Base-by-base conservation (phyloP, 2,113 vertebrate species). In the Saccopteryx bilineata region DNA sequence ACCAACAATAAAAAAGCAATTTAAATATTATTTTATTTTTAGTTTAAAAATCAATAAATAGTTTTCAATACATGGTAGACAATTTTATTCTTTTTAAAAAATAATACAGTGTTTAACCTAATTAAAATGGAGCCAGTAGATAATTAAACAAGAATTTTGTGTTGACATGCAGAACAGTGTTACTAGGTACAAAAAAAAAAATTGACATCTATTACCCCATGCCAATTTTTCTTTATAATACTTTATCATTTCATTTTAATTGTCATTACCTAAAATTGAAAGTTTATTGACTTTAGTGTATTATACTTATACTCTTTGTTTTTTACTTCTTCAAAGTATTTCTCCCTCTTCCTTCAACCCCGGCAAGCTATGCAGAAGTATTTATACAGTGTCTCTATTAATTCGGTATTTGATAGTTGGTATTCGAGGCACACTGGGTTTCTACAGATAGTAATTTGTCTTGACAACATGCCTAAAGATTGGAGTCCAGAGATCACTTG, bases 361-460 rank as follows among this genome's bases (percentile, higher is more conserved):
- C 87, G 97, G 95, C 89, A 58, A n/a, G 2, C 88, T 92, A 96
- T 89, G 98, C 97, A 98, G 98, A 98, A 95, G 96, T 91, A 97
- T 95, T 98, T 98, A 94, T 96, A 96, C 97, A 97, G 96, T 96
- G 95, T 98, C 97, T 98, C 98, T 96, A 98, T 98, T 99, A 98
- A 98, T 98, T 96, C 97, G 98, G 93, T 94, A 98, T 98, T 98
- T 99, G 98, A 97, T 98, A 98, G 98, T 98, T 98, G 96, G 96
- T 98, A 98, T 98, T 97, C 95, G 96, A 98, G 98, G 96, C 97
- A 98, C 97, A 98, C 97, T 97, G 97, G 97, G 97, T 98, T 98
- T 98, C 98, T 97, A 98, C 93, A 98, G 98, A 98, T 98, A 99
- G 98, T 98, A 98, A 99, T 99, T 98, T 98, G 97, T 98, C 98